Evolutionary conservation across 2,113 vertebrate species (phyloP), one percentile per base, ranked within the genome.

Genomic region (Bufo gargarizans): DNA sequence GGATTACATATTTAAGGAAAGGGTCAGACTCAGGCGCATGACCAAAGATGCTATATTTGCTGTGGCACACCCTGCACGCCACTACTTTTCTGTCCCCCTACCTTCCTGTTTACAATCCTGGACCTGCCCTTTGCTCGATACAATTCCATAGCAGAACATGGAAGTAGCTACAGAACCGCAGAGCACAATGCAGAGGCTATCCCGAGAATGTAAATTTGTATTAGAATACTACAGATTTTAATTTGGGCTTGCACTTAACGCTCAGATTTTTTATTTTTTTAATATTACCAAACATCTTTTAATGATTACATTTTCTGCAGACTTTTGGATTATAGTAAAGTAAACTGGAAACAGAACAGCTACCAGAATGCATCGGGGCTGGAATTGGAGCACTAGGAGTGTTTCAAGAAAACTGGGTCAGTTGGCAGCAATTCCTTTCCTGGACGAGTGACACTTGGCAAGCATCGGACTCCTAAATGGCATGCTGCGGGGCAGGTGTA

Each of bases 331-430:
- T 74, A 82, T 6, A 74, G 19, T 77, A 50, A 76, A 87, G 55
- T 16, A 53, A n/a, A 45, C 55, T 77, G 78, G 79, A 79, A 67
- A 22, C 17, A 76, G 77, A 61, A 76, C 67, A 17, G 22, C 53
- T 47, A 81, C 77, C 79, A 69, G 65, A n/a, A 72, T 82, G 86
- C 77, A 82, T 12, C 2, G 77, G 19, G 77, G 79, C 53, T 33
- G 47, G 17, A 82, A 7, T 19, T 82, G 50, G 19, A 74, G 67
- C 53, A 76, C 65, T 43, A 74, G 79, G 78, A 88, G 81, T 63
- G 67, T 63, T 88, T 82, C 56, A 82, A 77, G 67, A 77, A 88
- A 88, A 88, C 69, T 88, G 78, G 86, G 86, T 88, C 86, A 88
- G 59, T 69, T 86, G 85, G 85, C 85, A 86, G 47, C 85, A 20